These are phyloP conservation scores for Pelvicachromis taeniatus DNA, from an alignment of 2,113 vertebrate genomes.

Conservation along the genomic window DNA sequence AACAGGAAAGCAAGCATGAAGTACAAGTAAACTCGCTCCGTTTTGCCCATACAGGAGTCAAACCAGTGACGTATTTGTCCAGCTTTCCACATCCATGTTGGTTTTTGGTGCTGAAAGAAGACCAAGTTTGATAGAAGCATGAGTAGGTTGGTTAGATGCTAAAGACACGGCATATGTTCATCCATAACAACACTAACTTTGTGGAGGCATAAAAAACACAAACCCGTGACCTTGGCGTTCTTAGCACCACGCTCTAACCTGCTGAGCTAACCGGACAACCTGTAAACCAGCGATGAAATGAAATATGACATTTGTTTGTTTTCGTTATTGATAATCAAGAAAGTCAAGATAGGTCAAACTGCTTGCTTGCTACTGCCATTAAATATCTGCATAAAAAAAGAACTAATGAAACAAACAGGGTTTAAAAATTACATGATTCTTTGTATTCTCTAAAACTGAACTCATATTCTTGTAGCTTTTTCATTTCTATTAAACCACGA, in stretches of 20 bases:
- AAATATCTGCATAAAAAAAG: not conserved
- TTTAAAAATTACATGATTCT: fast-evolving
- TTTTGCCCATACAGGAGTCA: constrained; percentile 61
- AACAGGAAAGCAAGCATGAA: not conserved
- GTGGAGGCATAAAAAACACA: not conserved
- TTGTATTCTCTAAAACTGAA: fast-evolving
- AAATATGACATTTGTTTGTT: too few relatives aligned
- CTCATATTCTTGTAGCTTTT: not conserved
- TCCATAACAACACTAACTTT: not conserved
- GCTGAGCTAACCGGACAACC: not conserved
- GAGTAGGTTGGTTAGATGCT: not conserved
- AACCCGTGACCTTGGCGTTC: not conserved
- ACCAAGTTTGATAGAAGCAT: not conserved
- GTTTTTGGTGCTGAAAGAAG: not conserved
- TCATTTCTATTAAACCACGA: not conserved
- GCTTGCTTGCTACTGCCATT: not conserved
- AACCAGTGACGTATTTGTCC: constrained; percentile 35
- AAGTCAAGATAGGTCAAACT: not conserved
- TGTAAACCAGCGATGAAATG: too few relatives aligned
- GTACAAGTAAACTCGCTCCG: fast-evolving
- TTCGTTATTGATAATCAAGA: too few relatives aligned
- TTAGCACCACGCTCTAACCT: too few relatives aligned
- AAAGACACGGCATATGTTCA: not conserved
- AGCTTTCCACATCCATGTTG: not conserved
- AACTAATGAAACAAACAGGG: not conserved